phyloP scores from a whole-genome alignment of 2,113 vertebrate species.

The Nyctibius bracteatus region DNA sequence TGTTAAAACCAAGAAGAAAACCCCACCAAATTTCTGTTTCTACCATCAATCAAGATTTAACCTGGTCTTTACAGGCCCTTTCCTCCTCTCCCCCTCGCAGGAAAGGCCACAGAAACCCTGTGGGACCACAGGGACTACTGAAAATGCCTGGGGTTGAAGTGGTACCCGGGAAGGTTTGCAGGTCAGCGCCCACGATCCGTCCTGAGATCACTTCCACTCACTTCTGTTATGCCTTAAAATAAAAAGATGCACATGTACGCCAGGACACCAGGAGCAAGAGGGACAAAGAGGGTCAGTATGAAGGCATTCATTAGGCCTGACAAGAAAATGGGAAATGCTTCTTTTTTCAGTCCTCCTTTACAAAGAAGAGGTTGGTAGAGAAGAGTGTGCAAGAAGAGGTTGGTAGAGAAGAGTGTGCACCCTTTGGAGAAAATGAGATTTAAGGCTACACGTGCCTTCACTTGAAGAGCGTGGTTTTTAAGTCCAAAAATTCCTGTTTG shows the following conservation, averaged over 20 bases:
- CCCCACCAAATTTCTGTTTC: not conserved
- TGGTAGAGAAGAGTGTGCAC: not conserved
- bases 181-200: not conserved
- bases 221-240: not conserved
- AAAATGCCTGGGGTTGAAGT: not conserved
- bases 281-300: not conserved
- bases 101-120: not conserved
- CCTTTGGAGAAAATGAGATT: not conserved
- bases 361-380: not conserved
- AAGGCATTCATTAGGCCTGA: not conserved
- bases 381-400: not conserved
- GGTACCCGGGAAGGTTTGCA: not conserved
- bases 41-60: not conserved
- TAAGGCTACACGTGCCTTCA: not conserved
- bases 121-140: not conserved
- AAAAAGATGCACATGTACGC: rapidly evolving
- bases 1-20: not conserved
- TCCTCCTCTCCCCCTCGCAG: not conserved
- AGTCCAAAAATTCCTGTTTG: not conserved
- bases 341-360: not conserved
- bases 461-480: not conserved
- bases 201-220: not conserved
- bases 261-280: not conserved
- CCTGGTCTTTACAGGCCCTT: not conserved
- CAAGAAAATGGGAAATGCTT: not conserved